A percentile compares a stretch with the other conserved stretches of the same genome.
These are phyloP conservation scores for Lytechinus pictus DNA, from an alignment of 35 echinoderm and acorn worm species.

Conservation along the genomic window DNA sequence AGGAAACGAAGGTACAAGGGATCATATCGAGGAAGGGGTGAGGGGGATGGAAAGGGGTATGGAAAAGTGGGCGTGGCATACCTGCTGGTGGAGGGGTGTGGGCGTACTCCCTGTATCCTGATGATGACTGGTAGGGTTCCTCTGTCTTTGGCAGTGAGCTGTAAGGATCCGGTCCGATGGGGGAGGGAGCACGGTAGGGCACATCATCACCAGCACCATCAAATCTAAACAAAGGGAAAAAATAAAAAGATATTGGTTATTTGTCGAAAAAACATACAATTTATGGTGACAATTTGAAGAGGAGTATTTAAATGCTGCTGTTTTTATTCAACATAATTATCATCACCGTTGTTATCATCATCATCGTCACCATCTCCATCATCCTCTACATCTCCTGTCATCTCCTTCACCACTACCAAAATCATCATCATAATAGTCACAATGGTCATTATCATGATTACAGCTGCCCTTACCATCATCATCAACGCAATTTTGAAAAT, in stretches of 20 bases:
- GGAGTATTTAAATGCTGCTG: too few species aligned
- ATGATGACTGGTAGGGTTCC: conserved; percentile 29
- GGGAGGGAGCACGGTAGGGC: conserved; percentile 18
- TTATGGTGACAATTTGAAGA: too few species aligned
- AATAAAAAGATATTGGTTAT: background rate
- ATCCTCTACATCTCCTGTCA: background rate
- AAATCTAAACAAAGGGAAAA: background rate
- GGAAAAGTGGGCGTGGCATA: background rate
- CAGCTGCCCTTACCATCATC: too few species aligned
- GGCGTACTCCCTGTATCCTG: conserved; percentile 29
- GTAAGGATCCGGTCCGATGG: conserved; percentile 17
- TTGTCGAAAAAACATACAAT: background rate
- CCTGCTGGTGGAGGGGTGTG: conserved; percentile 40
- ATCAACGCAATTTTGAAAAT: too few species aligned
- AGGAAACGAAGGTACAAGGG: too few species aligned
- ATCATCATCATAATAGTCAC: too few species aligned
- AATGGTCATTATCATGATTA: too few species aligned
- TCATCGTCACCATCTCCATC: background rate
- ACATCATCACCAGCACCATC: conserved; percentile 15
- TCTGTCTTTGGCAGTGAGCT: conserved; percentile 23
- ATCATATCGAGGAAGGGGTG: background rate
- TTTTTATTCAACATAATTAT: too few species aligned
- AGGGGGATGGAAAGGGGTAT: background rate
- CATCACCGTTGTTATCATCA: background rate
- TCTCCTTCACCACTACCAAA: background rate